Base-by-base conservation (phyloP, 2,888 invertebrate species). In the Itoplectis maculator region DNA sequence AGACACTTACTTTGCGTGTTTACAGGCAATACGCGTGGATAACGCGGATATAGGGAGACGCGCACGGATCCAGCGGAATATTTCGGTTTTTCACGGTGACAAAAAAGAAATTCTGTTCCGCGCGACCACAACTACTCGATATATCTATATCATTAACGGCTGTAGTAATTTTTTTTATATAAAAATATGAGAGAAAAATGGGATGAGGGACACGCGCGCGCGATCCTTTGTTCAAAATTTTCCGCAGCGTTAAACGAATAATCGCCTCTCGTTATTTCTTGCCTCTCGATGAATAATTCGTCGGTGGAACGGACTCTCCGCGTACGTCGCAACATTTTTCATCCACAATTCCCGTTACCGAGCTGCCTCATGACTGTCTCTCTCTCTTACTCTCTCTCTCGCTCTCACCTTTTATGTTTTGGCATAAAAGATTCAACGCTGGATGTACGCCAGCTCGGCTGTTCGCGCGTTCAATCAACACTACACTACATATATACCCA, bases 351-450 rank as follows among this genome's bases (percentile, higher is more conserved):
- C 61, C 35, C 47, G 20, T 11, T 54, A 11, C 29, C 59, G 59
- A 59, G 35, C 37, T 15, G 29, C 45, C 29, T 59, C 72, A 35
- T 35, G 59, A 54, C 37, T 61, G 6, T 61, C 37, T 51, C 37
- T 35, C 68, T 51, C 68, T 49, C 15, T 47, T 15, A 40, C 37
- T n/a, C 61, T 61, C 61, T 37, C 47, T 29, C 23, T 45, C 13
- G 42, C 56, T 68, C 68, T 72, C 72, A 15, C 75, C 42, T 68
- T 66, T 40, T 70, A 23, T 61, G n/a, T 68, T 20, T 42, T 15
- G 54, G 54, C 70, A 79, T 76, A 61, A 82, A 82, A 73, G 76
- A 76, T 82, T 82, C 72, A 76, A 72, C 76, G 66, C 66, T 82
- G 79, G 79, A 79, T 61, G 47, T 79, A 72, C 66, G 79, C 82